These are phyloP conservation scores for Penaeus monodon DNA, from an alignment of 2,888 invertebrate genomes.

Conservation along the genomic window DNA sequence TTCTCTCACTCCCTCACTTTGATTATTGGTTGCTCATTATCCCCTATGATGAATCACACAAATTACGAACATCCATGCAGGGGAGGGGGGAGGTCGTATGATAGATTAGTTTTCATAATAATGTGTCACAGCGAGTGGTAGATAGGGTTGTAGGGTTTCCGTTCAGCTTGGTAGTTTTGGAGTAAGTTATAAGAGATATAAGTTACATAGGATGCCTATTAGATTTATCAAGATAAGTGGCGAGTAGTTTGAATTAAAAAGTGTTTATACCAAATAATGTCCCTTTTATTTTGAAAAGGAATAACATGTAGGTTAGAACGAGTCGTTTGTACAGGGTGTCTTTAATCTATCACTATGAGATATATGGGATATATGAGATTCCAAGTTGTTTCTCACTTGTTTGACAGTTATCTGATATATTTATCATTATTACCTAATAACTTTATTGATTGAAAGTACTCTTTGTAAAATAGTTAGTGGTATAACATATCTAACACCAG, in stretches of 20 bases:
- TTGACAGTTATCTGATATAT: no score
- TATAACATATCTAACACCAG: no score
- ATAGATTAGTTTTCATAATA: slow-evolving; percentile 47
- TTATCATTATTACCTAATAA: neutral
- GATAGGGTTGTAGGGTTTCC: neutral
- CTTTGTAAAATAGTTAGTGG: neutral
- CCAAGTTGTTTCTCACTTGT: no score
- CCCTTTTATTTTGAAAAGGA: no score
- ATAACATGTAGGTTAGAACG: no score
- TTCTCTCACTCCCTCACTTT: slow-evolving; percentile 35
- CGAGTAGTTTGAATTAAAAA: no score
- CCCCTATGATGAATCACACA: slow-evolving; percentile 50
- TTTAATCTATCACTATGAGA: no score
- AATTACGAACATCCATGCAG: slow-evolving; percentile 38
- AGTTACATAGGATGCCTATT: neutral
- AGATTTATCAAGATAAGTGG: neutral
- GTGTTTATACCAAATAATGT: no score
- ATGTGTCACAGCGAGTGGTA: slow-evolving; percentile 35
- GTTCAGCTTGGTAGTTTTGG: neutral
- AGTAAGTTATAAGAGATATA: neutral
- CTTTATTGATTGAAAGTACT: slow-evolving; percentile 7
- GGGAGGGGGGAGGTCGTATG: slow-evolving; percentile 31
- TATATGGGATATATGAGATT: no score
- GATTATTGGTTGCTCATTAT: slow-evolving; percentile 57
- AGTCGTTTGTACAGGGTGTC: no score